Conservation (phyloP, 2,797 vertebrate genomes). For the Rhynchonycteris naso region DNA sequence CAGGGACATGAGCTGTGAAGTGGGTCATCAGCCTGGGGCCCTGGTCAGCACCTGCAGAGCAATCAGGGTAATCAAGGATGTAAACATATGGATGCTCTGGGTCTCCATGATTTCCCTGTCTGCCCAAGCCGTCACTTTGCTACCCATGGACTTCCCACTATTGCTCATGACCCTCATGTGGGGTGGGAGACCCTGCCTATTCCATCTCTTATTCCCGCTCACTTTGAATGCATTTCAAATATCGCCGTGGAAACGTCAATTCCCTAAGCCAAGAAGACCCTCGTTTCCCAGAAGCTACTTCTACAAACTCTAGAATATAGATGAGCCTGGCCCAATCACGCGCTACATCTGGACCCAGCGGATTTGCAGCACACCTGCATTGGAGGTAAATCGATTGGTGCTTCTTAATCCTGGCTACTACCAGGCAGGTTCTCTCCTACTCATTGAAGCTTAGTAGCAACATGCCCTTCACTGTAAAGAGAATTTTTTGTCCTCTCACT, state of each 20-base stretch:
- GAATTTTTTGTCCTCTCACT: conserved; percentile 82
- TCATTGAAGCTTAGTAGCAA: conserved; percentile 82
- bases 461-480: conserved; percentile 79
- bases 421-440: conserved; percentile 77
- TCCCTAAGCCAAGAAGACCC: conserved; percentile 79
- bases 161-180: conserved; percentile 72
- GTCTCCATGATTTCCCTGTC: conserved; percentile 76
- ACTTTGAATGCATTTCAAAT: conserved; percentile 74
- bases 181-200: conserved; percentile 59
- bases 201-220: conserved; percentile 60
- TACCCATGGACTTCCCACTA: conserved; percentile 59
- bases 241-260: conserved; percentile 79
- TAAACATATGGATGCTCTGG: conserved; percentile 77
- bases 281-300: conserved; percentile 73
- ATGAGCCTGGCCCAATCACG: conserved; percentile 66
- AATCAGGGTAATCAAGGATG: conserved; percentile 64
- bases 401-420: conserved; percentile 80
- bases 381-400: conserved; percentile 81
- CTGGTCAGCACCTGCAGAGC: conserved; percentile 51
- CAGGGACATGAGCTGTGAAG: conserved; percentile 42
- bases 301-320: conserved; percentile 68
- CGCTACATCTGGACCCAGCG: conserved; percentile 59
- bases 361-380: conserved; percentile 78
- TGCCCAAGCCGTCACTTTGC: conserved; percentile 60
- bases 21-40: neutral